Percentiles rank a stretch among this genome's conserved stretches.
Evolutionary conservation across 2,888 invertebrate species (phyloP).

Genomic region (Yponomeuta plumbellus): DNA sequence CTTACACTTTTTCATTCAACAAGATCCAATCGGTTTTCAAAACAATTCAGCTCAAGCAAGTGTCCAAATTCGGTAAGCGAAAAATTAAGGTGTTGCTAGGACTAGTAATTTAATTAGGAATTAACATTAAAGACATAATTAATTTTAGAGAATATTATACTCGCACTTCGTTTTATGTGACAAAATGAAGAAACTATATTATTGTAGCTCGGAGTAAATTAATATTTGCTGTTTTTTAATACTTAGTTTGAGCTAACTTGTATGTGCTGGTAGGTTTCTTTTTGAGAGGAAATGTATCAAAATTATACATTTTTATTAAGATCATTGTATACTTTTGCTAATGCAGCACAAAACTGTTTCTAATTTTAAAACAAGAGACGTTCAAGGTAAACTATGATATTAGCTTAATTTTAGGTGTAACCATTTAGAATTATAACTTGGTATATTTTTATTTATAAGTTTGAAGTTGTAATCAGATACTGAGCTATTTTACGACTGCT

Average conservation of each 20-base stretch:
- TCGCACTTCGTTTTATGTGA: conserved; percentile 52
- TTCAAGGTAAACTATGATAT: conserved; percentile 13
- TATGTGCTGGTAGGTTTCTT: background rate
- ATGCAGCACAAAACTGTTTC: conserved; percentile 7
- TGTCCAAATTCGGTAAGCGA: conserved; percentile 47
- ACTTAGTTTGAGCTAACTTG: background rate
- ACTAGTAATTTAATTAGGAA: conserved; percentile 33
- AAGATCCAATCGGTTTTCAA: conserved; percentile 12
- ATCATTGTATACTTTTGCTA: conserved; percentile 4
- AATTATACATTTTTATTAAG: background rate
- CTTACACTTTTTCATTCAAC: background rate
- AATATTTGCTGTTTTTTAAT: conserved; percentile 4
- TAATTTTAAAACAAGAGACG: background rate
- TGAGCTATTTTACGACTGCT: background rate
- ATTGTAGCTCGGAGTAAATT: conserved; percentile 27
- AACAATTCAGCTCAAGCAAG: conserved; percentile 61
- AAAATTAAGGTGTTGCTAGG: conserved; percentile 40
- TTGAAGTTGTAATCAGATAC: background rate
- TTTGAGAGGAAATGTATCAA: conserved; percentile 2
- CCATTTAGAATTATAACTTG: background rate
- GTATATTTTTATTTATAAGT: background rate
- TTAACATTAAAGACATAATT: conserved; percentile 56
- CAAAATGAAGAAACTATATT: conserved; percentile 55
- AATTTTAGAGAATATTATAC: conserved; percentile 49
- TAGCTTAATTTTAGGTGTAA: background rate